These are phyloP conservation scores for Copidosoma floridanum DNA, from an alignment of 1,140 invertebrate species.

Conservation along the genomic window DNA sequence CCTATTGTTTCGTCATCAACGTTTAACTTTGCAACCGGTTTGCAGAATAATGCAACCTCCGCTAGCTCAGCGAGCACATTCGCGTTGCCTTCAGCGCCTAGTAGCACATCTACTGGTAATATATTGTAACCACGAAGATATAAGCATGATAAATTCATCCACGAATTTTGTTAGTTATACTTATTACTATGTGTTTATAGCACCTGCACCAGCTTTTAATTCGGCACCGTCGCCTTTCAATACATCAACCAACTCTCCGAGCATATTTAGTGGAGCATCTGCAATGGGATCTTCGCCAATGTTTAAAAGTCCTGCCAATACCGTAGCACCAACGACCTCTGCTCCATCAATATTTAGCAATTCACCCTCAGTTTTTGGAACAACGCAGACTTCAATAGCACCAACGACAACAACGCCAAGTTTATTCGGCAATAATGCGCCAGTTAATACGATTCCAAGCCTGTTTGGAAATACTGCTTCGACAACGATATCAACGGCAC, in stretches of 20 bases:
- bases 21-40: too few species aligned
- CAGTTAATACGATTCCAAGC: neutral
- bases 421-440: constrained; percentile 20
- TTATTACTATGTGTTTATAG: too few species aligned
- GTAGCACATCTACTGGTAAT: too few species aligned
- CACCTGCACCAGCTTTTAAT: too few species aligned
- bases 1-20: too few species aligned
- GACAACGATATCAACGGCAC: neutral
- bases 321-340: neutral
- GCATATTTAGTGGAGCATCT: constrained; percentile 13
- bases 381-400: neutral
- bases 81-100: too few species aligned
- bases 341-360: constrained; percentile 25
- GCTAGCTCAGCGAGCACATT: neutral
- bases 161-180: too few species aligned
- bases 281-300: neutral
- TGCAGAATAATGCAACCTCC: too few species aligned
- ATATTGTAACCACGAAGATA: too few species aligned
- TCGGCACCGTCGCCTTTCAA: constrained; percentile 9
- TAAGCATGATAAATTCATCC: too few species aligned
- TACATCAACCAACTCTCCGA: constrained; percentile 11
- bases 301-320: constrained; percentile 5
- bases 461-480: constrained; percentile 2
- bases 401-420: neutral
- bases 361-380: constrained; percentile 11